A percentile compares a stretch with the other conserved stretches of the same genome.
phyloP scores from a whole-genome alignment of 2,888 invertebrate genomes.

The Barypeithes pellucidus region DNA sequence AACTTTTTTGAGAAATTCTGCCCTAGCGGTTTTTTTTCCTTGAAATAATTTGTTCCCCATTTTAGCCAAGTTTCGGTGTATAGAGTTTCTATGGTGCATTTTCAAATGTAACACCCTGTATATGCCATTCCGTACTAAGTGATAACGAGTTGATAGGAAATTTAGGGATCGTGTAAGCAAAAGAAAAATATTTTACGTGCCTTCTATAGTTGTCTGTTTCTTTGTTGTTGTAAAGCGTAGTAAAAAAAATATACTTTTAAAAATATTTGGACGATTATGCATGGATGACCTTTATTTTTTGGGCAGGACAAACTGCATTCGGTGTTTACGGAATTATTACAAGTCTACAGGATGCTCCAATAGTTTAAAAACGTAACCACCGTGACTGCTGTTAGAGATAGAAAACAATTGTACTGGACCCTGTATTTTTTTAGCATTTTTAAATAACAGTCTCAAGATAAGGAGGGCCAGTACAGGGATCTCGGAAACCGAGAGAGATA shows the following conservation, averaged over 20 bases:
- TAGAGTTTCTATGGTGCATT: background rate
- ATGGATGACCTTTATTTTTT: background rate
- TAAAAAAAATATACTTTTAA: background rate
- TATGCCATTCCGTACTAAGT: constrained; percentile 59
- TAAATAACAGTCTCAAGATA: too few relatives aligned
- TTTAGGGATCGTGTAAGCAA: constrained; percentile 17
- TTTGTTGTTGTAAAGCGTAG: constrained; percentile 23
- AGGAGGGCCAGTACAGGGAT: too few relatives aligned
- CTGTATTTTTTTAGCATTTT: too few relatives aligned
- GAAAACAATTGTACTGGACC: too few relatives aligned
- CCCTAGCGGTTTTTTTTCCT: too few relatives aligned
- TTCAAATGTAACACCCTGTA: constrained; percentile 23
- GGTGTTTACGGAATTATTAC: constrained; percentile 3
- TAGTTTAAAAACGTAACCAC: too few relatives aligned
- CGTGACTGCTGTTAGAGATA: too few relatives aligned
- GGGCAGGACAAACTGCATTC: background rate
- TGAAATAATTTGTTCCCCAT: too few relatives aligned
- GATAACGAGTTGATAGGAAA: constrained; percentile 39
- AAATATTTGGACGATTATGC: background rate
- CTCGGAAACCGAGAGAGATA: too few relatives aligned
- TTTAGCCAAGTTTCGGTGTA: background rate
- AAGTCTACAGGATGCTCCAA: too few relatives aligned
- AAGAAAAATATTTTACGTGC: constrained; percentile 58
- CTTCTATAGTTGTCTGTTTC: constrained; percentile 55
- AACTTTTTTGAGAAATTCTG: too few relatives aligned